Evolutionary conservation across 2,888 invertebrate genomes (phyloP).

Genomic region (Meloe dianella): DNA sequence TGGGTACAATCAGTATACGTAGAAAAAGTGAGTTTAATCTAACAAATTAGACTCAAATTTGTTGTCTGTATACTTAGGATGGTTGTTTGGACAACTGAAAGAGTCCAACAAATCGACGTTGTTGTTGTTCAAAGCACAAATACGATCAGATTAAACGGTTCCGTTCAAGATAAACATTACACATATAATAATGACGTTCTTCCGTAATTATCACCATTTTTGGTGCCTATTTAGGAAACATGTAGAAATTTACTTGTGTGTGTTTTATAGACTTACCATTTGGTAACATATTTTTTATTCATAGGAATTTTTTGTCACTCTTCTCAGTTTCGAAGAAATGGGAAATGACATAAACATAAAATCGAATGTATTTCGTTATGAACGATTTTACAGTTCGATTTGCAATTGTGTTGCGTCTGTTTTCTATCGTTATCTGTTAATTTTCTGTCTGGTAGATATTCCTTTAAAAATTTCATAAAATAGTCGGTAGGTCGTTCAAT

Average conservation of each 20-base stretch:
- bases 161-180: conserved; percentile 5
- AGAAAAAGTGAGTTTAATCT: background rate
- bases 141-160: background rate
- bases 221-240: background rate
- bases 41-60: background rate
- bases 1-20: background rate
- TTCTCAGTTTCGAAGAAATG: background rate
- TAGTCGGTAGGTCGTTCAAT: background rate
- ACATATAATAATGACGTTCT: background rate
- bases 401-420: background rate
- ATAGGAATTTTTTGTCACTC: background rate
- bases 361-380: background rate
- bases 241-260: background rate
- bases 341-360: background rate
- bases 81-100: background rate
- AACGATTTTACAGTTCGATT: background rate
- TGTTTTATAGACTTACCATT: background rate
- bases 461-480: background rate
- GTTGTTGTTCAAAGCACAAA: background rate
- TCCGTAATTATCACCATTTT: background rate
- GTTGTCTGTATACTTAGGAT: background rate
- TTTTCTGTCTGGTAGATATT: background rate
- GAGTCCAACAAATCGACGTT: background rate
- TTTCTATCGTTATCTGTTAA: background rate
- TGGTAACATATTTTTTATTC: background rate